Evolutionary conservation across 2,888 invertebrate genomes (phyloP), one percentile per base, ranked within the genome.

Genomic region (Carabus problematicus): DNA sequence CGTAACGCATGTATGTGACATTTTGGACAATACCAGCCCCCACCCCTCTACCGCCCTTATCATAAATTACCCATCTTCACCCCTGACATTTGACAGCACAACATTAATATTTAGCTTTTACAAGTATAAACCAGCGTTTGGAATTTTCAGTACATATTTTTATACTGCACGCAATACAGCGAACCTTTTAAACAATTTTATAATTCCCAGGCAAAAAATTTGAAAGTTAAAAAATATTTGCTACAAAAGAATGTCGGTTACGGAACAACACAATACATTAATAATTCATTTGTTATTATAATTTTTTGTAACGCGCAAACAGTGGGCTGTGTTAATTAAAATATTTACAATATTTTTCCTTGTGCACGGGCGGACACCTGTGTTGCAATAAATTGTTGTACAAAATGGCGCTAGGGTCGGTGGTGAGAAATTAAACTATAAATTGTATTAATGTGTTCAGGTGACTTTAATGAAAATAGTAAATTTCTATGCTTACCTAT

Each of bases 391-490:
- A 16, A 18, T 16, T 16, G 1, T 18, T 39, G 49, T 14, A 29
- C 29, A 29, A 14, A 62, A 49, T 62, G 47, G 39, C 49, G n/a
- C 9, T 40, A 52, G 18, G 40, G 41, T 6, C 6, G 29, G 29
- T 29, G 42, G 54, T 41, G 41, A 54, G 42, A 54, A 63, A 63
- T 54, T 62, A 62, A 63, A 63, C 54, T 54, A 63, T 63, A 63
- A 63, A 63, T 63, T 49, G 29, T 40, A 11, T 19, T 52, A 63
- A 63, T 63, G 40, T 49, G 41, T 63, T 49, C 11, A 8, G 41
- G 49, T 52, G 41, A 63, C 39, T 54, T 52, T 63, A 63, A 63
- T 63, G 49, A 54, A 63, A 63, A 14, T 54, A 52, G 16, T 63
- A 63, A 63, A 63, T 54, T 63, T 54, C 18, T 40, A 14, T 41